Evolutionary conservation across 2,113 vertebrate genomes (phyloP), one percentile per base, ranked within the genome.

Genomic region (Callospermophilus lateralis): DNA sequence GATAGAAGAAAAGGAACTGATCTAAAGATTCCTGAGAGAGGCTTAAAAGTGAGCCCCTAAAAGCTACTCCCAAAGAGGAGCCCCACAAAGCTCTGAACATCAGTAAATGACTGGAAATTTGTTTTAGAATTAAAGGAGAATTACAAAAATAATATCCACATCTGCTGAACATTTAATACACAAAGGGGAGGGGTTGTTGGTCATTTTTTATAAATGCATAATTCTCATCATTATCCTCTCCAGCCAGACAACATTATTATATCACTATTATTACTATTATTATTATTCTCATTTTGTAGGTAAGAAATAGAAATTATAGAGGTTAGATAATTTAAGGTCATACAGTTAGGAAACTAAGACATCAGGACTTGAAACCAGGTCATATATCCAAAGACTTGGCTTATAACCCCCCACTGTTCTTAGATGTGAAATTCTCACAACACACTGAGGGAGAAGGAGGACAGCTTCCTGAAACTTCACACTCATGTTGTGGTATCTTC

Each of bases 301-400:
- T 68, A 34, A 94, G 32, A 96, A 79, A 92, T 32, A 45, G 55
- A 89, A 91, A 73, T 20, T 70, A 79, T 9, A 28, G 65, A 81
- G 24, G 4, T 61, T 86, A 67, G 48, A 73, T 74, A 42, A 76
- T 3, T 80, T 32, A 88, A 70, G 26, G n/a, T 84, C 77, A 72
- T 17, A 51, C 10, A 74, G 22, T 65, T 32, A 89, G 53, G 28
- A 39, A 63, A 85, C 26, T 13, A 32, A 63, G 13, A 87, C 53
- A 37, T 37, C 34, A 81, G 32, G 24, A 45, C 84, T 73, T 53
- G 42, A 84, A 37, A 34, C 63, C 72, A 4, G 16, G 77, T 78
- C 17, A 6, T 7, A 6, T 16, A 16, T 63, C 30, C 45, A 55
- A 81, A 92, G 20, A 30, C 17, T 26, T 70, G 39, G 12, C 4